Evolutionary conservation across 53 echinoderm and acorn worm species (phyloP), one percentile per base, ranked within the genome.

Genomic region (Paracentrotus lividus): DNA sequence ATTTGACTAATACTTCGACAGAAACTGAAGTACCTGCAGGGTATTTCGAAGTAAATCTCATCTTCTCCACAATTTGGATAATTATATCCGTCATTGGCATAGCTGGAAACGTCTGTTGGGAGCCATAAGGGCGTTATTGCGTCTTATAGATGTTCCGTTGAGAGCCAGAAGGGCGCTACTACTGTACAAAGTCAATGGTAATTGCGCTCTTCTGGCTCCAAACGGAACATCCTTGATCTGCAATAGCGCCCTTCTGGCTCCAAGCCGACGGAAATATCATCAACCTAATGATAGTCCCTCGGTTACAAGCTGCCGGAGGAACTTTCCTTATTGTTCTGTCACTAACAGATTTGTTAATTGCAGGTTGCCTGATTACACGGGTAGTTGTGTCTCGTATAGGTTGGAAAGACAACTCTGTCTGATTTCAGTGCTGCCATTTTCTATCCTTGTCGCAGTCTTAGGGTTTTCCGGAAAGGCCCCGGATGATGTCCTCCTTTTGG

Each of bases 51-150:
- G 26, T 81, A 2, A 24, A 45, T 45, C 44, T 81, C 33, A 2
- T 5, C 2, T 81, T 15, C 5, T 45, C 81, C 3, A 8, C 47
- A 0, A 13, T 81, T 10, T 81, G 81, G 81, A 45, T 47, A 1
- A 10, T 81, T 45, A 47, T 81, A 9, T 81, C 47, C 47, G 5
- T 81, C 81, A 47, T 81, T 47, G 81, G 81, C 16, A 47, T 81
- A 23, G 31, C n/a, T 45, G 81, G n/a, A n/a, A n/a, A n/a, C n/a
- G n/a, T n/a, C n/a, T n/a, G n/a, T n/a, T n/a, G n/a, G n/a, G n/a
- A n/a, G n/a, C n/a, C n/a, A n/a, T n/a, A n/a, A n/a, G n/a, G n/a
- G n/a, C n/a, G n/a, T n/a, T n/a, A n/a, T n/a, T n/a, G n/a, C n/a
- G n/a, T n/a, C n/a, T n/a, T n/a, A n/a, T n/a, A n/a, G n/a, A n/a